These are phyloP conservation scores for Nothoprocta pentlandii DNA, from an alignment of 2,113 vertebrate genomes.

Conservation along the genomic window DNA sequence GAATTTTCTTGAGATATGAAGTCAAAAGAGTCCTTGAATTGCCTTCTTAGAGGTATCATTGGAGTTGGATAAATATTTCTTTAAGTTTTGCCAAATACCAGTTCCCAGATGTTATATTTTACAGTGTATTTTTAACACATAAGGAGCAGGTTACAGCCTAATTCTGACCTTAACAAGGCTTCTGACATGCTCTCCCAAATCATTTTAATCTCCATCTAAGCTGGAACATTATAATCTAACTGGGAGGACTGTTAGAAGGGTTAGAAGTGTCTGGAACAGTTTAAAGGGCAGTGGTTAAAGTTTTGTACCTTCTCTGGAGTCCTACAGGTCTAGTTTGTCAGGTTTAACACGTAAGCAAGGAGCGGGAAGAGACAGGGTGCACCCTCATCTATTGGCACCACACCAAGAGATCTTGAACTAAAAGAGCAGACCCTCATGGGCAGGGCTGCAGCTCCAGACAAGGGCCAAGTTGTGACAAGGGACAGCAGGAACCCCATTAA, in stretches of 20 bases:
- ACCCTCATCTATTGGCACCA: neutral
- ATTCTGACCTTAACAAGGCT: neutral
- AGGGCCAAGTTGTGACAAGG: neutral
- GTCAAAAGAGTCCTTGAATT: neutral
- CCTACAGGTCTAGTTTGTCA: rapidly evolving
- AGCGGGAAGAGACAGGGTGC: neutral
- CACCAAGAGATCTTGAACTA: no score
- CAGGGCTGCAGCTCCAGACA: neutral
- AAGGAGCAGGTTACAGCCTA: neutral
- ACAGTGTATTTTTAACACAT: neutral
- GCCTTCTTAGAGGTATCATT: neutral
- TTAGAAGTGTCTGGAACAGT: neutral
- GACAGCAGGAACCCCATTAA: neutral
- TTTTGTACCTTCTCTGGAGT: neutral
- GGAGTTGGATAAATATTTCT: neutral
- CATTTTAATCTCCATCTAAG: neutral
- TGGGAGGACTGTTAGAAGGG: neutral
- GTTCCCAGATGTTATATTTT: neutral
- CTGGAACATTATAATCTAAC: neutral
- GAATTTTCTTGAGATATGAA: neutral
- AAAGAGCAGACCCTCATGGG: neutral
- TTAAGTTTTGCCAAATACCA: neutral
- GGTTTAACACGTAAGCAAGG: neutral
- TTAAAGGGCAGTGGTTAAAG: neutral
- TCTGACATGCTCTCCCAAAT: neutral